Percentiles rank a stretch among this genome's conserved stretches.
Conservation (phyloP, 2,113 vertebrate genomes). For the Protobothrops mucrosquamatus region DNA sequence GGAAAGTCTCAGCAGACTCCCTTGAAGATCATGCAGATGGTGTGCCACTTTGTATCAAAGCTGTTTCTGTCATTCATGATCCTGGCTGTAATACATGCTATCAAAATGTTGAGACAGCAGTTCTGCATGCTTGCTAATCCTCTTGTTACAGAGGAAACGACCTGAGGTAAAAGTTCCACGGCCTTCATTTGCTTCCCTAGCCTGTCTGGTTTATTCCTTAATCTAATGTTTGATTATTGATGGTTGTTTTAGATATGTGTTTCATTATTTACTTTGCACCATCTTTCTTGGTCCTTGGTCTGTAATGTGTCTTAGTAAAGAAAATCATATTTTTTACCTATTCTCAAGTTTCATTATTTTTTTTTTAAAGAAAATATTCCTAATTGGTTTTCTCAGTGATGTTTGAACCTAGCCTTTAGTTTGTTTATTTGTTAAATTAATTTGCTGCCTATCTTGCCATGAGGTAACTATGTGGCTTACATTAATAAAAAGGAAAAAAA, state of each 20-base stretch:
- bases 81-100: background rate
- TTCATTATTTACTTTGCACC: constrained; percentile 29
- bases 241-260: background rate
- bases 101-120: background rate
- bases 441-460: background rate
- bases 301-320: constrained; percentile 42
- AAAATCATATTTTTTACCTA: constrained; percentile 37
- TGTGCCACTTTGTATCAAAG: constrained; percentile 21
- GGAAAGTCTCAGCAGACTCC: constrained; percentile 22
- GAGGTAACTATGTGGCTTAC: background rate
- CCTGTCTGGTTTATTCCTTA: constrained; percentile 8
- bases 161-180: background rate
- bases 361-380: constrained; percentile 44
- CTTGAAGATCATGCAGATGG: background rate
- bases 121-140: background rate
- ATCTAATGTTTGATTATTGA: background rate
- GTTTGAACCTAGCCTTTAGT: constrained; percentile 35
- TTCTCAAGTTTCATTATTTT: constrained; percentile 27
- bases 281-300: constrained; percentile 18
- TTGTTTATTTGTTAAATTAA: background rate
- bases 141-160: background rate
- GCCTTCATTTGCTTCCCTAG: constrained; percentile 23
- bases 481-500: background rate
- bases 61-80: constrained; percentile 40
- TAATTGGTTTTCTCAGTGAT: constrained; percentile 42